Evolutionary conservation across 2,113 vertebrate species (phyloP).

Genomic region (Ammodytes marinus): DNA sequence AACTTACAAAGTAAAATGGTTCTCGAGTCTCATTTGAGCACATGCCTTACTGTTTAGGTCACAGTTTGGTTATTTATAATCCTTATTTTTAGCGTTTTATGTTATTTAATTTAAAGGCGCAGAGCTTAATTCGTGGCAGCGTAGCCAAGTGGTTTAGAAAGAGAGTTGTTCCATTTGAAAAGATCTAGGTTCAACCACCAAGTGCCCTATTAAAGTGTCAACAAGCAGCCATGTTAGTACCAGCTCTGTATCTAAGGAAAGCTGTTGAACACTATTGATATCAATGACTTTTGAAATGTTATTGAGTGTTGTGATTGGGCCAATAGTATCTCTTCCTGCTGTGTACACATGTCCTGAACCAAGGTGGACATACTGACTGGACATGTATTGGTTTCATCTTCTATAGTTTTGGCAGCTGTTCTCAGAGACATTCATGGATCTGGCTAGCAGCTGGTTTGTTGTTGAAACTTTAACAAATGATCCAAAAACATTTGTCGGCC

Average conservation of each 20-base stretch:
- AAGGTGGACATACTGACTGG: neutral
- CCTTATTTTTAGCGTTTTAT: conserved; percentile 17
- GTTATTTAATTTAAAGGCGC: conserved; percentile 11
- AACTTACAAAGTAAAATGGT: conserved; percentile 13
- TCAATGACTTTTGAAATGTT: neutral
- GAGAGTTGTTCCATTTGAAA: conserved; percentile 13
- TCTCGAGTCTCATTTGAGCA: conserved; percentile 11
- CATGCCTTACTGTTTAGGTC: conserved; percentile 16
- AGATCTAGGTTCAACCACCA: neutral
- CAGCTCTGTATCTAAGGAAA: neutral
- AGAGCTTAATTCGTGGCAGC: neutral
- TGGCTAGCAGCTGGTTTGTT: conserved; percentile 64
- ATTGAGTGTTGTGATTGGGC: neutral
- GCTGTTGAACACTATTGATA: neutral
- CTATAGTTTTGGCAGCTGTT: conserved; percentile 43
- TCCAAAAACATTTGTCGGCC: conserved; percentile 29
- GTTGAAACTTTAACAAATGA: conserved; percentile 29
- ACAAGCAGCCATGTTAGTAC: neutral
- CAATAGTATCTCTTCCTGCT: neutral
- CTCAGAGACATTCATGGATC: conserved; percentile 38
- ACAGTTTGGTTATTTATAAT: conserved; percentile 28
- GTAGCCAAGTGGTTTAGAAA: neutral
- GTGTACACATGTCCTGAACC: neutral
- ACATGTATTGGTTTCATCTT: conserved; percentile 22
- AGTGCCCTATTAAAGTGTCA: neutral